Percentiles rank a stretch among this genome's conserved stretches.
These are phyloP conservation scores for Ranitomeya imitator DNA, from an alignment of 2,113 vertebrate species.

Conservation along the genomic window DNA sequence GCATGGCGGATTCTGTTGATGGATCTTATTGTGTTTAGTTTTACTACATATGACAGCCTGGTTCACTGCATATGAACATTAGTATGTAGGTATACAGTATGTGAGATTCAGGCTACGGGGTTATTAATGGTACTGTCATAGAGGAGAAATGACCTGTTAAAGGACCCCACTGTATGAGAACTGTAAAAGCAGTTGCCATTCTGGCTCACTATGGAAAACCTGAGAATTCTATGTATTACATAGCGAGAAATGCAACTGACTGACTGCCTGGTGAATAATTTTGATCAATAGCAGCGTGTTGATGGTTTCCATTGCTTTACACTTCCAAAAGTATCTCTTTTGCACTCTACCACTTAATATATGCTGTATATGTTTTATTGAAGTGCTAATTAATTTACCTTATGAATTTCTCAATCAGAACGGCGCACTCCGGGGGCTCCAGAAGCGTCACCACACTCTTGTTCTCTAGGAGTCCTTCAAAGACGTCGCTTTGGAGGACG, in stretches of 20 bases:
- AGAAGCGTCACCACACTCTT: conserved; percentile 75
- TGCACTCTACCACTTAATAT: background rate
- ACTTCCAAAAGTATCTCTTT: background rate
- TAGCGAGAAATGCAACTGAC: background rate
- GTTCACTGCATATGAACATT: background rate
- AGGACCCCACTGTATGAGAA: no score
- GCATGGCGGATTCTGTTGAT: background rate
- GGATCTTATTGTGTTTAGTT: no score
- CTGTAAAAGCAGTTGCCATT: no score
- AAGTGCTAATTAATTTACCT: conserved; percentile 10
- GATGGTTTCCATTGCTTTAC: background rate
- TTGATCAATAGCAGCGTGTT: background rate
- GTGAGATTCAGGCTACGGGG: no score
- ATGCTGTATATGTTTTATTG: background rate
- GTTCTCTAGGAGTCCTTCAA: conserved; percentile 78
- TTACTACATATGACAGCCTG: background rate
- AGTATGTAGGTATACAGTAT: no score
- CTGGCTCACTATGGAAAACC: no score
- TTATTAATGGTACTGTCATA: no score
- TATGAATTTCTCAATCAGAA: conserved; percentile 89
- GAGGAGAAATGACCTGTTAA: no score
- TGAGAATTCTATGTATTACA: no score
- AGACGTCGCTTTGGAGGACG: conserved; percentile 83
- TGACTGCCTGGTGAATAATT: background rate
- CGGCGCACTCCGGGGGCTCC: conserved; percentile 77